phyloP scores from a whole-genome alignment of 2,888 invertebrate species.

The Bombyx huttoni region DNA sequence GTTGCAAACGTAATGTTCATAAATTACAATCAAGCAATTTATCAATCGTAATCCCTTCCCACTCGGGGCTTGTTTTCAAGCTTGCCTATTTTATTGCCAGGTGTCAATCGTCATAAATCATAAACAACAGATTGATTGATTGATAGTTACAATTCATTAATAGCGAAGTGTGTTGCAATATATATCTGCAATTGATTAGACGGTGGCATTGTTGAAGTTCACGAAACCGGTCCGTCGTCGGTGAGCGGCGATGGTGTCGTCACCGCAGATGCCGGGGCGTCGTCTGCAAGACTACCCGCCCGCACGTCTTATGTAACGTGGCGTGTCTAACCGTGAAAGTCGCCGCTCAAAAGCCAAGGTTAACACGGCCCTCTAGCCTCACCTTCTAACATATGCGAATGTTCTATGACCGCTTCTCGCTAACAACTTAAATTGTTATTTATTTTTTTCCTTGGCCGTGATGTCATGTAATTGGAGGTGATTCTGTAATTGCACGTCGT shows the following conservation, averaged over 20 bases:
- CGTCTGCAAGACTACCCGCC: slow-evolving; percentile 10
- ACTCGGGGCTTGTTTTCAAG: background rate
- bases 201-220: slow-evolving; percentile 17
- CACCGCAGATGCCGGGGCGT: slow-evolving; percentile 45
- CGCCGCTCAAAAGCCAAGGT: slow-evolving; percentile 71
- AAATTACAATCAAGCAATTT: background rate
- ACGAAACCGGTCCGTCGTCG: slow-evolving; percentile 44
- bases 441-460: slow-evolving; percentile 47
- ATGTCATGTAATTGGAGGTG: slow-evolving; percentile 47
- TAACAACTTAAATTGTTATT: slow-evolving; percentile 36
- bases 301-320: slow-evolving; percentile 62
- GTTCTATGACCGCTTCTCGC: slow-evolving; percentile 44
- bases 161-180: background rate
- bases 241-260: slow-evolving; percentile 53
- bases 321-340: slow-evolving; percentile 71
- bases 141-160: background rate
- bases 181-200: slow-evolving; percentile 1
- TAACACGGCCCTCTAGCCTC: slow-evolving; percentile 57
- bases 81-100: background rate
- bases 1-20: background rate
- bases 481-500: slow-evolving; percentile 22
- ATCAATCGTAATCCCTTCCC: background rate
- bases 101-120: background rate
- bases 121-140: background rate
- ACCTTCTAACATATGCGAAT: slow-evolving; percentile 51